Conservation (phyloP, 2,888 invertebrate species). For the Conistra vaccinii region DNA sequence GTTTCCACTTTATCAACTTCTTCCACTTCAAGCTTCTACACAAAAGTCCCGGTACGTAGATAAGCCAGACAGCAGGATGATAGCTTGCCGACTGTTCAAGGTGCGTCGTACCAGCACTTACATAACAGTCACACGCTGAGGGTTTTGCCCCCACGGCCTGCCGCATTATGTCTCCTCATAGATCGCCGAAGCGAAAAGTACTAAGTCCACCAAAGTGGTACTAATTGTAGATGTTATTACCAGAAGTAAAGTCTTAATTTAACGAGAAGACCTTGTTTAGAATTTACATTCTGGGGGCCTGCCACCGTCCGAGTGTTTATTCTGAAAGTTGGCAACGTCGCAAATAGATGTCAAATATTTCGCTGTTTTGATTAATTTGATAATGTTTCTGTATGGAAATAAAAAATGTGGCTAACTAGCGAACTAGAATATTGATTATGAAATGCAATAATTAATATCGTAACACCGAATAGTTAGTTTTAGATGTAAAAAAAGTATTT, state of each 20-base stretch:
- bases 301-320: too few species aligned
- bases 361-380: too few species aligned
- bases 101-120: background rate
- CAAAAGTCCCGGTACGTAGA: background rate
- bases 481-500: too few species aligned
- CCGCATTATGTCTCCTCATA: conserved; percentile 8
- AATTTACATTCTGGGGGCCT: too few species aligned
- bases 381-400: too few species aligned
- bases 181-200: background rate
- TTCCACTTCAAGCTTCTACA: background rate
- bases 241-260: background rate
- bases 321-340: too few species aligned
- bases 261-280: background rate
- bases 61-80: background rate
- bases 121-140: background rate
- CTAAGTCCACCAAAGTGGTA: background rate
- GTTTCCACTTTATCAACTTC: background rate
- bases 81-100: background rate
- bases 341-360: too few species aligned
- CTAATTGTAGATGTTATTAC: background rate
- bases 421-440: too few species aligned
- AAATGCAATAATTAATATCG: too few species aligned
- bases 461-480: too few species aligned
- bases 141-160: background rate
- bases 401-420: too few species aligned